Base-by-base conservation (phyloP, 2,113 vertebrate species). In the Pampusana beccarii region DNA sequence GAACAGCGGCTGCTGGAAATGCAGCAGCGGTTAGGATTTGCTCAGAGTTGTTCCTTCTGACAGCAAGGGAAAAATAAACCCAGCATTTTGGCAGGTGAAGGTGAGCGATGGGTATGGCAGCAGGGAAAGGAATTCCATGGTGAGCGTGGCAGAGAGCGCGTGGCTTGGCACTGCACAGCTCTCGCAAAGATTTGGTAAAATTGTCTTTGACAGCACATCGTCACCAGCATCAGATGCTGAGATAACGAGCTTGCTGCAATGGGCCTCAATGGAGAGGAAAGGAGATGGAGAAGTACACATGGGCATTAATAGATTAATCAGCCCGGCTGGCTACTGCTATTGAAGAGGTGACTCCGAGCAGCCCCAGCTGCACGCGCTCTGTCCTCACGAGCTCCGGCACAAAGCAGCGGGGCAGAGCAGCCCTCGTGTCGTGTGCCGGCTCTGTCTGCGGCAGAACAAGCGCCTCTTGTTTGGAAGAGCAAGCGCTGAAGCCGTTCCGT, bases 1-100 rank as follows among this genome's bases (percentile, higher is more conserved):
- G 96, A 84, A 50, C 28, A 66, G 87, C 77, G 24, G 80, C 89
- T 91, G 84, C 84, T 92, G 92, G 93, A 77, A 94, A 53, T 36
- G 14, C 34, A 31, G 84, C 67, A 28, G n/a, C 84, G 93, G 80
- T 57, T 57, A 78, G 93, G 92, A 58, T 74, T 91, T 74, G 72
- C 58, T 73, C 28, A 19, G 89, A 80, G 91, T 9, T 81, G 72
- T 78, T 90, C 16, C 11, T 92, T 86, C 78, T 6, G 38, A 67
- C 65, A 70, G 89, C 48, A 58, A 88, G 51, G 77, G 25, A 51
- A 46, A 85, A 86, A 46, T 31, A 67, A 40, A 46, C 44, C 18
- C 44, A 46, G 44, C 18, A 9, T 19, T 46, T 46, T 46, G 44
- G 44, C 44, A 46, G 44, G 81, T 23, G 3, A 38, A 88, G 79